Percentiles rank a stretch among this genome's conserved stretches.
phyloP scores from a whole-genome alignment of 2,888 invertebrate species.

The Parnassius smintheus region DNA sequence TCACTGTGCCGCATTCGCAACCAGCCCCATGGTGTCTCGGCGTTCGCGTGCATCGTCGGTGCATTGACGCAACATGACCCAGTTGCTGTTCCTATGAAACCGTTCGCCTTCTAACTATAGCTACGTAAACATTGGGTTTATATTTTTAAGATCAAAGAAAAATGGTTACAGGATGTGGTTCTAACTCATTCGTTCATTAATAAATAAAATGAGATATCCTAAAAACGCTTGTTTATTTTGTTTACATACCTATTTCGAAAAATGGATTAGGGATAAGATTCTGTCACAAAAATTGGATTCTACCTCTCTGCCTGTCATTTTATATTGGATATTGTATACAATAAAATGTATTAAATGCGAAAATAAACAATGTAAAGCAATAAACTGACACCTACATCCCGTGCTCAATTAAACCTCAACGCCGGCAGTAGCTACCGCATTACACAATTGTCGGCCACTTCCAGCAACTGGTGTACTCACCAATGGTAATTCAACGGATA shows the following conservation, averaged over 20 bases:
- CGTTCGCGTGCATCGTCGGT: slow-evolving; percentile 67
- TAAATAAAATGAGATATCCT: too few species aligned
- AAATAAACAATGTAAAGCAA: not conserved
- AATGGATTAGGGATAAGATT: too few species aligned
- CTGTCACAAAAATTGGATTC: too few species aligned
- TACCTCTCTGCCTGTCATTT: too few species aligned
- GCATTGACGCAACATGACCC: slow-evolving; percentile 72
- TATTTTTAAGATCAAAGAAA: slow-evolving; percentile 20
- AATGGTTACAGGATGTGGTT: not conserved
- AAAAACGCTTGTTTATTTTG: too few species aligned
- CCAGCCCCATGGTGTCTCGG: slow-evolving; percentile 60
- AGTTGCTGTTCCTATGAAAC: slow-evolving; percentile 66
- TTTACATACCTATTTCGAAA: too few species aligned
- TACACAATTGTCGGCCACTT: slow-evolving; percentile 73
- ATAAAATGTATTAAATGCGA: too few species aligned
- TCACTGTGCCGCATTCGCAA: slow-evolving; percentile 60
- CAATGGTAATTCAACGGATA: slow-evolving; percentile 3
- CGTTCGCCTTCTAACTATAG: slow-evolving; percentile 38
- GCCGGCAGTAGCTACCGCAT: slow-evolving; percentile 51
- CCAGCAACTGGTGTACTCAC: slow-evolving; percentile 53
- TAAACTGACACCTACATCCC: slow-evolving; percentile 6
- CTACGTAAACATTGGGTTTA: slow-evolving; percentile 20
- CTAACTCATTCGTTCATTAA: not conserved
- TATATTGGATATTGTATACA: too few species aligned
- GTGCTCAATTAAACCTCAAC: slow-evolving; percentile 23